Conservation (phyloP, 2,113 vertebrate genomes). For the Clarias gariepinus region DNA sequence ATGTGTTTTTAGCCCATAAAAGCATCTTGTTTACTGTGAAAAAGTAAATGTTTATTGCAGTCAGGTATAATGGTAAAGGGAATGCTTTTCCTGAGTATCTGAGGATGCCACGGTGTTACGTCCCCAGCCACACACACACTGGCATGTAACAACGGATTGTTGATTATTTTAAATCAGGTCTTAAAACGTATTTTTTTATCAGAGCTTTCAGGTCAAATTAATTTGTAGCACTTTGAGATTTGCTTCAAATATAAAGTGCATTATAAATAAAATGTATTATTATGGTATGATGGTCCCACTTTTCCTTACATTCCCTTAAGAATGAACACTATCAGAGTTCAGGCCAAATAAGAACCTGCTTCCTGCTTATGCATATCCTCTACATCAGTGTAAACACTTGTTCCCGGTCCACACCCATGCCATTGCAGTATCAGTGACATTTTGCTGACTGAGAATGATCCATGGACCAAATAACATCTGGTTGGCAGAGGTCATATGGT, state of each 20-base stretch:
- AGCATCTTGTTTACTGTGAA: neutral
- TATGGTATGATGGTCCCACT: too few species aligned
- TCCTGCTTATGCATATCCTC: neutral
- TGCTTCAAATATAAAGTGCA: too few species aligned
- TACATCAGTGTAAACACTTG: neutral
- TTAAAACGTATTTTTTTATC: too few species aligned
- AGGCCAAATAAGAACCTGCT: neutral
- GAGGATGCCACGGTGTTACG: too few species aligned
- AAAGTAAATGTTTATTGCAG: neutral
- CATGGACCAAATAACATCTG: too few species aligned
- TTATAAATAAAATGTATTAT: too few species aligned
- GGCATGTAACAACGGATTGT: too few species aligned
- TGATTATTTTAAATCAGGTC: too few species aligned
- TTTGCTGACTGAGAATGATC: neutral
- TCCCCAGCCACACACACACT: too few species aligned
- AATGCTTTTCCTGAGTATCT: too few species aligned
- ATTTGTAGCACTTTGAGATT: too few species aligned
- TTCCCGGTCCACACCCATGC: neutral
- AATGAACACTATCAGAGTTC: neutral
- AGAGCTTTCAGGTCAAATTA: too few species aligned
- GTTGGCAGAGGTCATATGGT: neutral
- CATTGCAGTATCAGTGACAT: neutral
- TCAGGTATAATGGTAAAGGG: neutral
- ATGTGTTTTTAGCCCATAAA: neutral
- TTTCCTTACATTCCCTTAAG: neutral